Evolutionary conservation across 1,140 invertebrate genomes (phyloP), one percentile per base, ranked within the genome.

Genomic region (Phymastichus coffea): DNA sequence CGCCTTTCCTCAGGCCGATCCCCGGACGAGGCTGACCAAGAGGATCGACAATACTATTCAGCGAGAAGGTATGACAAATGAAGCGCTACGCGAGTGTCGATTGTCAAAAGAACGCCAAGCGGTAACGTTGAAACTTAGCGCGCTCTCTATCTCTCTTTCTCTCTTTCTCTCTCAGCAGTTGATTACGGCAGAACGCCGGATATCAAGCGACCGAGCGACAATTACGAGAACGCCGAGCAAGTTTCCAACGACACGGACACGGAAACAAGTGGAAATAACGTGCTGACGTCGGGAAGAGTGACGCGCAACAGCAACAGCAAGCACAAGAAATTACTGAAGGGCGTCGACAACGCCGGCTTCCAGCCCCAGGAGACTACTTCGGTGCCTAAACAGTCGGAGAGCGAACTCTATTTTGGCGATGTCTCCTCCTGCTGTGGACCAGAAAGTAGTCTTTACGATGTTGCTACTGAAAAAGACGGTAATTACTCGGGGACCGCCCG

Each of bases 391-490:
- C 78, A 79, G 57, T 81, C 80, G 1, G 83, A 84, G 52, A 91
- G 89, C 3, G 91, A 93, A 75, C 82, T 93, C 1, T 92, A 93
- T 70, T 92, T 92, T 71, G 90, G 90, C 1, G 90, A 93, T 68
- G 90, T 92, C 1, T 91, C 89, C n/a, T 92, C 89, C 47, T 92
- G 90, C 68, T 91, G 89, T 64, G 76, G 77, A 4, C 75, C 76
- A 0, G 77, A 79, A 20, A 79, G 75, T 38, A 78, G 77, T 56
- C 77, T 77, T 37, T 77, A 80, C 49, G 77, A 80, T 54, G 57
- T 80, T 14, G 71, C 74, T 15, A 69, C 78, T 9, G 77, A 79
- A 7, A 80, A 79, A 53, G 77, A 80, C 66, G 73, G 71, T 75
- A 67, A 6, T 33, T 33, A 12, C 28, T 33, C 28, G 12, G 28